phyloP scores from a whole-genome alignment of 2,888 invertebrate genomes.

The Agriopis marginaria region DNA sequence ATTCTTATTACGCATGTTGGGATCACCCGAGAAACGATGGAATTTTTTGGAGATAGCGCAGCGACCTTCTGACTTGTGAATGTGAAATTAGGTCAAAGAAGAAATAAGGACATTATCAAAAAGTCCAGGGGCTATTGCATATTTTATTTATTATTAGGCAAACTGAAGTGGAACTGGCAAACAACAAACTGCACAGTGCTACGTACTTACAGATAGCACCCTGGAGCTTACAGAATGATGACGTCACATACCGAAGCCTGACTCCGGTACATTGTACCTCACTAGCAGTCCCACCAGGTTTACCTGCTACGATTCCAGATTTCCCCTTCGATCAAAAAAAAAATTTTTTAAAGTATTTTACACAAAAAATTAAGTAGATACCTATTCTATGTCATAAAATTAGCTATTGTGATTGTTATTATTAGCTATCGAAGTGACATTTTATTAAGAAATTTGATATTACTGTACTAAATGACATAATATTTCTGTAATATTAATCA shows the following conservation, averaged over 20 bases:
- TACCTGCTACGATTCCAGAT: not conserved
- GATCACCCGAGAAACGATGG: conserved; percentile 6
- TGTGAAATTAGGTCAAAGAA: not conserved
- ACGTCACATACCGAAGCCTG: conserved; percentile 17
- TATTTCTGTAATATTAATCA: no score
- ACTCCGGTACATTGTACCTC: not conserved
- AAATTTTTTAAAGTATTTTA: not conserved
- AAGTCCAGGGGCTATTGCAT: not conserved
- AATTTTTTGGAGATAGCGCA: not conserved
- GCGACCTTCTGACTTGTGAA: not conserved
- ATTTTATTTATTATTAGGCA: no score
- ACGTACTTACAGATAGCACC: conserved; percentile 40
- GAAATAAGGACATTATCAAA: not conserved
- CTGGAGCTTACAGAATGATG: conserved; percentile 36
- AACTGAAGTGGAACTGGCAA: no score
- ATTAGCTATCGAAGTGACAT: no score
- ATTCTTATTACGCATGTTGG: conserved; percentile 21
- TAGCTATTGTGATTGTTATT: no score
- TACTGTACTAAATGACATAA: no score
- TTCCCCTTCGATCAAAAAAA: no score
- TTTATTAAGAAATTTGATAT: no score
- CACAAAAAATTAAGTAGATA: no score
- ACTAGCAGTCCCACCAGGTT: not conserved
- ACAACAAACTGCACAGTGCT: conserved; percentile 1
- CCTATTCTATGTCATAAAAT: no score